Conservation (phyloP, 2,113 vertebrate species). For the Dendrocopos noguchii region DNA sequence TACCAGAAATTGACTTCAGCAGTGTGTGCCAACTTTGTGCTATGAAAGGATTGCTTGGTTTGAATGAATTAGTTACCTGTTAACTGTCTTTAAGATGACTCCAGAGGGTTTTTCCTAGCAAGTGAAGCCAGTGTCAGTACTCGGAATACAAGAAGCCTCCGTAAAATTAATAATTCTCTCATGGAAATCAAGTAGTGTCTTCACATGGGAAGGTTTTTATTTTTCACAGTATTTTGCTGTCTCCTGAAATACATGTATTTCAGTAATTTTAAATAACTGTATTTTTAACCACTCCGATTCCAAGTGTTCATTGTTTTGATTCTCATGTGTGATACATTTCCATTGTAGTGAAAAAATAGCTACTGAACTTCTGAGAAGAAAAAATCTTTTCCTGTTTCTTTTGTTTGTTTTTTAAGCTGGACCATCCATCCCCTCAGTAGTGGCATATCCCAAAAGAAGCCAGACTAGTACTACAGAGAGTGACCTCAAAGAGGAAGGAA, state of each 20-base stretch:
- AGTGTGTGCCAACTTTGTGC: neutral
- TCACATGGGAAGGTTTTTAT: neutral
- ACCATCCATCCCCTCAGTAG: slow-evolving; percentile 85
- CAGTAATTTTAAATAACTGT: neutral
- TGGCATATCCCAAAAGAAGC: slow-evolving; percentile 90
- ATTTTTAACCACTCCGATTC: neutral
- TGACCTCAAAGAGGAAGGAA: slow-evolving; percentile 87
- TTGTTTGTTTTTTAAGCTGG: slow-evolving; percentile 77
- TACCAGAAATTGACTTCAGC: neutral
- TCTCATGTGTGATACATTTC: neutral
- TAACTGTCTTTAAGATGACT: neutral
- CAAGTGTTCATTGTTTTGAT: neutral
- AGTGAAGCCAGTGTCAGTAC: neutral
- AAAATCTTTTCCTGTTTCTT: neutral
- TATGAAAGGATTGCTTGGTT: neutral
- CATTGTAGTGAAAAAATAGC: neutral
- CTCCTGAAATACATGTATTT: neutral
- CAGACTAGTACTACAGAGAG: slow-evolving; percentile 89
- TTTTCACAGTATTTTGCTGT: neutral
- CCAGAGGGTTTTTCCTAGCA: neutral
- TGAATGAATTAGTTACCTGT: neutral
- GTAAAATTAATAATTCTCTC: neutral
- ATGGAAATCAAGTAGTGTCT: neutral
- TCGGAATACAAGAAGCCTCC: neutral
- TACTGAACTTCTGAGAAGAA: neutral